Percentiles rank a stretch among this genome's conserved stretches.
Conservation (phyloP, 2,113 vertebrate species). For the Suricata suricatta region DNA sequence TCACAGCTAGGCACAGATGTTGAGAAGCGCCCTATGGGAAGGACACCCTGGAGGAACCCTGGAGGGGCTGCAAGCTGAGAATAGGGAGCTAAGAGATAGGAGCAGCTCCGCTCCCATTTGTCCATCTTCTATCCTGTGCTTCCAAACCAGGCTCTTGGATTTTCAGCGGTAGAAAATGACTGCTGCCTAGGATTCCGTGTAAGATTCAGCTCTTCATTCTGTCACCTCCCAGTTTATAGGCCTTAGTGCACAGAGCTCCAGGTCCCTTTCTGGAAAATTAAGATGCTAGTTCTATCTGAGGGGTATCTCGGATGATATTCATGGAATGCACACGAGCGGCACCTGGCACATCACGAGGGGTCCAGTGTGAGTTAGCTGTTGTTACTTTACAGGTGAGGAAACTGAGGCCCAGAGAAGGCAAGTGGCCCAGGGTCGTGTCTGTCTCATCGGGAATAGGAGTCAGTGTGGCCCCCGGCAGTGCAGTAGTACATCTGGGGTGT, state of each 20-base stretch:
- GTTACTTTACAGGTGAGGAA: background rate
- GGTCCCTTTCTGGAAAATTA: background rate
- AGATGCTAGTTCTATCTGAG: background rate
- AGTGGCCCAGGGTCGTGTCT: background rate
- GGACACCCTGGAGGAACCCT: background rate
- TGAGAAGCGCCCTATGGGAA: rapidly evolving
- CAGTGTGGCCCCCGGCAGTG: background rate
- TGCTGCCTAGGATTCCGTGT: background rate
- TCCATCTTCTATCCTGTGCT: background rate
- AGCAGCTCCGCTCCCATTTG: background rate
- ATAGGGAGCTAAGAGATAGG: background rate
- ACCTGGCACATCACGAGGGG: background rate
- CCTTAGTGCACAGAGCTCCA: background rate
- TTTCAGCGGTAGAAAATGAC: background rate
- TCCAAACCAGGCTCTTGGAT: background rate
- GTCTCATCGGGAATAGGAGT: background rate
- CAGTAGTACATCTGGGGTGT: rapidly evolving
- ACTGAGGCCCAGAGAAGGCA: background rate
- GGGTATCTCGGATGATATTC: background rate
- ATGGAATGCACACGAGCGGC: rapidly evolving
- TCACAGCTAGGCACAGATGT: background rate
- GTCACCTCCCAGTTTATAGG: background rate
- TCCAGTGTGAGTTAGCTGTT: background rate
- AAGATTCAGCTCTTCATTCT: background rate
- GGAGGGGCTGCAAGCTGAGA: background rate